These are phyloP conservation scores for Smithornis capensis DNA, from an alignment of 2,113 vertebrate species.

Conservation along the genomic window DNA sequence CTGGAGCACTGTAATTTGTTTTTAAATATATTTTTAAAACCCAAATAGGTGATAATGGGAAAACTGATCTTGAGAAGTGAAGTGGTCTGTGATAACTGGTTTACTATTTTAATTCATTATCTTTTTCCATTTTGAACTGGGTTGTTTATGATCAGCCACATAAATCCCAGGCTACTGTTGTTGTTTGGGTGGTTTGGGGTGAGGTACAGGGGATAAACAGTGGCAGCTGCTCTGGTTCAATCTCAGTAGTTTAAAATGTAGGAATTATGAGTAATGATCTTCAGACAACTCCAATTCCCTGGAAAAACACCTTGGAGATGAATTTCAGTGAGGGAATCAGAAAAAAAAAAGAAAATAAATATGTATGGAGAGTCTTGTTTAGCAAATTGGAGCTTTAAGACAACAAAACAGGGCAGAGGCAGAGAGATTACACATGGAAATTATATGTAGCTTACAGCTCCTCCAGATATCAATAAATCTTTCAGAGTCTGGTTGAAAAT, in stretches of 20 bases:
- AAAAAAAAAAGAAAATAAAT: not conserved
- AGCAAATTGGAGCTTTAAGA: not conserved
- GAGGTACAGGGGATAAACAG: not conserved
- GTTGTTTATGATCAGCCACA: not conserved
- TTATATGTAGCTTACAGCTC: not conserved
- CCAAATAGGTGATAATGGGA: not conserved
- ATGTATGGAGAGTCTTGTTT: accelerated
- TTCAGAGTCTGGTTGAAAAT: not conserved
- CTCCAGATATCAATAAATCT: not conserved
- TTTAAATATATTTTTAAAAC: not conserved
- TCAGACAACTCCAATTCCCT: accelerated
- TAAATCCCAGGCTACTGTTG: not conserved
- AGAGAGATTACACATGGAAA: not conserved
- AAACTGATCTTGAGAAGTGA: not conserved
- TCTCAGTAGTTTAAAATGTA: not conserved
- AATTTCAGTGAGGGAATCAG: not conserved
- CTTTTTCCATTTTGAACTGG: not conserved
- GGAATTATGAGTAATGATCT: not conserved
- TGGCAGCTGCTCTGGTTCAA: not conserved
- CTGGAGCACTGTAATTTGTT: not conserved
- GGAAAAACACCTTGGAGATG: not conserved
- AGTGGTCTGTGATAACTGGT: accelerated
- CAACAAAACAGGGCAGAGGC: not conserved
- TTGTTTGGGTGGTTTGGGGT: not conserved
- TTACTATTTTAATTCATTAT: not conserved